Conservation (phyloP, 1,140 invertebrate species). For the Onthophagus taurus region DNA sequence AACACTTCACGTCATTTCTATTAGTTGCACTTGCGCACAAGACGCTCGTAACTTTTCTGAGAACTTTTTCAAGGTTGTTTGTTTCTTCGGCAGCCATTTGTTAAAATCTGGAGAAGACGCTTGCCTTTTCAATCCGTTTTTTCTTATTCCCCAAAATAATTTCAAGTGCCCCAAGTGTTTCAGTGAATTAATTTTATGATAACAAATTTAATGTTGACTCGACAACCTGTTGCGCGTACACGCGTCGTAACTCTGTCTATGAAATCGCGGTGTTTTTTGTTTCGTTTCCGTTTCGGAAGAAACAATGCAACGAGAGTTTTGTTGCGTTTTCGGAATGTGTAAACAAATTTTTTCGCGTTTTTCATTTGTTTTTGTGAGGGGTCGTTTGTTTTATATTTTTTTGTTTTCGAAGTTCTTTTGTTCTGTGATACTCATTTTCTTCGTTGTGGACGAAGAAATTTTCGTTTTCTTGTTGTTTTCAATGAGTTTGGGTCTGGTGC, state of each 20-base stretch:
- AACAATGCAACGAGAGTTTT: constrained; percentile 12
- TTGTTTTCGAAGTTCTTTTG: background rate
- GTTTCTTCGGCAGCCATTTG: constrained; percentile 37
- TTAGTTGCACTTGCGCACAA: constrained; percentile 10
- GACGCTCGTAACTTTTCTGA: constrained; percentile 7
- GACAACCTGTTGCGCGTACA: too few relatives aligned
- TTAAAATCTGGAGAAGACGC: constrained; percentile 32
- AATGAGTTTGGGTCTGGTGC: constrained; percentile 65
- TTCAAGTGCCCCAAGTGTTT: constrained; percentile 11
- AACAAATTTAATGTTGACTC: too few relatives aligned
- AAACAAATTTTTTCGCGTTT: constrained; percentile 16
- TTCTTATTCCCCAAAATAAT: constrained; percentile 1
- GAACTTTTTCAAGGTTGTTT: constrained; percentile 16
- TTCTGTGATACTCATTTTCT: background rate
- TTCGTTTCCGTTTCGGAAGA: constrained; percentile 1
- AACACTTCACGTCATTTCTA: constrained; percentile 9
- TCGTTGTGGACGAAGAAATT: background rate
- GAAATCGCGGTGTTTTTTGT: constrained; percentile 7
- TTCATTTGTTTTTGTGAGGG: background rate
- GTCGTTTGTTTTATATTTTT: constrained; percentile 9
- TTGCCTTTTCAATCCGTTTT: constrained; percentile 25
- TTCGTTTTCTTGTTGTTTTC: constrained; percentile 4
- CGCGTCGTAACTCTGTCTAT: too few relatives aligned
- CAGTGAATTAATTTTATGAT: background rate
- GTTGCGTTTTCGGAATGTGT: too few relatives aligned